These are phyloP conservation scores for Prosapia bicincta DNA, from an alignment of 2,888 invertebrate genomes.

Conservation along the genomic window DNA sequence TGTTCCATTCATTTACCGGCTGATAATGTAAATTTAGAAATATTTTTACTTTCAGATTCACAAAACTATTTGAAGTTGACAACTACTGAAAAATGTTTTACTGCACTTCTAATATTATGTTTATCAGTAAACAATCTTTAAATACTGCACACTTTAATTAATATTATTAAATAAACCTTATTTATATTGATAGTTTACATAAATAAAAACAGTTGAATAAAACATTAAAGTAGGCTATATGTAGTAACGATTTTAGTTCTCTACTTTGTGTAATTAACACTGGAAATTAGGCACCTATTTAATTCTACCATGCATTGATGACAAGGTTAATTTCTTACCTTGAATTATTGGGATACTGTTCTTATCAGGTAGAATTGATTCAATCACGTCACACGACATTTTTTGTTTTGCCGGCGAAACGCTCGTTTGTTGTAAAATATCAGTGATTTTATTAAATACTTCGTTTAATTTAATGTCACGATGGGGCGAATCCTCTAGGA, in stretches of 20 bases:
- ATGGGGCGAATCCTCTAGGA: slow-evolving; percentile 31
- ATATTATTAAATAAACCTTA: too few relatives aligned
- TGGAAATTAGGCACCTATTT: neutral
- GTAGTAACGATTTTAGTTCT: too few relatives aligned
- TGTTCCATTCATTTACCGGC: slow-evolving; percentile 4
- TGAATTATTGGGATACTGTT: slow-evolving; percentile 27
- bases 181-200: too few relatives aligned
- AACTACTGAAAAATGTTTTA: neutral
- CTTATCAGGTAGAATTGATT: slow-evolving; percentile 29
- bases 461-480: slow-evolving; percentile 31
- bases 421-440: slow-evolving; percentile 30
- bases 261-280: too few relatives aligned
- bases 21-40: neutral
- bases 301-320: neutral
- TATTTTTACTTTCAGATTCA: neutral
- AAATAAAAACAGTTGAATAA: too few relatives aligned
- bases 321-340: slow-evolving; percentile 25
- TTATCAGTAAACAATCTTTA: too few relatives aligned
- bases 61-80: neutral
- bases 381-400: slow-evolving; percentile 32
- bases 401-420: slow-evolving; percentile 29
- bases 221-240: too few relatives aligned
- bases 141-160: too few relatives aligned
- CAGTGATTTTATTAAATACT: slow-evolving; percentile 33
- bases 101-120: neutral